Evolutionary conservation across 1,140 invertebrate species (phyloP), one percentile per base, ranked within the genome.

Genomic region (Cherax destructor): DNA sequence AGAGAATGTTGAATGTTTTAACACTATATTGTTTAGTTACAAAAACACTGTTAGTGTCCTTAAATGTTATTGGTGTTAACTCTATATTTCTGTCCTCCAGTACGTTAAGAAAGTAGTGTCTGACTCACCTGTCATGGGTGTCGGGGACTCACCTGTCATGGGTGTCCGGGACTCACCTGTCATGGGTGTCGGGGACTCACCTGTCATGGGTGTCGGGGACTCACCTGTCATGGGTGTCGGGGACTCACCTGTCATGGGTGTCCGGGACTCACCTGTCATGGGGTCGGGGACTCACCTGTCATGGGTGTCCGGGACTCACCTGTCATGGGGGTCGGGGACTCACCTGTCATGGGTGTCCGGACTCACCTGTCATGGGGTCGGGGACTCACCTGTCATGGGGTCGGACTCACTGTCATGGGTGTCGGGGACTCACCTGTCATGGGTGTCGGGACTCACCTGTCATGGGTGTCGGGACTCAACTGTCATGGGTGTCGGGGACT

Each of bases 281-380:
- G 30, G 79, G 97, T 41, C 30, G 30, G 30, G 30, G 30, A 41
- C 30, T 41, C 30, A 41, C 30, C 30, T 41, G 30, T 41, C 30
- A 41, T 41, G 30, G 30, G 30, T 0, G 30, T 41, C 30, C 0
- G 30, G 30, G 30, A 24, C n/a, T 7, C 52, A 56, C 52, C 52
- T 56, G 30, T 41, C 30, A 41, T 41, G 30, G 30, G 30, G 30
- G 98, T 97, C 94, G 5, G 95, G 95, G 47, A 41, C 30, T 41
- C 30, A 41, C 30, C 30, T 41, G 30, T 41, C 30, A 41, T 41
- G 30, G 30, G 79, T 97, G 94, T 41, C 30, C 0, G 30, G 30
- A 41, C 30, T 41, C 30, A 41, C 30, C 30, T 41, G 30, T 41
- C 30, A 41, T 41, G 30, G 30, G 30, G 30, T 41, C 30, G 30